Base-by-base conservation (phyloP, 2,113 vertebrate genomes). In the Ameiurus melas region DNA sequence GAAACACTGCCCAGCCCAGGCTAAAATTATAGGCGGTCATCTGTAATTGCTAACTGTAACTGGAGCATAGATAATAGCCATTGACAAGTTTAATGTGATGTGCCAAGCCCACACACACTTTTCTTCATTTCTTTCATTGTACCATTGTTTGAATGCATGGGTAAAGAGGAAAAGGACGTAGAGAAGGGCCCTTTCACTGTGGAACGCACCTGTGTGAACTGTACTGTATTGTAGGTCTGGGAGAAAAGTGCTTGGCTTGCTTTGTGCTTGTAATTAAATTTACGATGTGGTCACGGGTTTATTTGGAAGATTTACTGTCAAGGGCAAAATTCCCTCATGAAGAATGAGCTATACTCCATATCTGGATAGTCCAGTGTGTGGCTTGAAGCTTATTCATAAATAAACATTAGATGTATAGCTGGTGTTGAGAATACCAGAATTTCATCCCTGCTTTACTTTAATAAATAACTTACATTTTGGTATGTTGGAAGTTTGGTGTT, bases 121-220 rank as follows among this genome's bases (percentile, higher is more conserved):
- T 51, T 43, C 82, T 47, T 51, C 2, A 4, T 51, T 30, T 84
- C 62, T n/a, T 68, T 68, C 30, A 12, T 14, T 30, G 64, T 84
- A 51, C 27, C 27, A 68, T 84, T 68, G 83, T 68, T 68, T 12
- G 16, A 84, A 84, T 10, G 17, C 27, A 51, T 1, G 27, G n/a
- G 2, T 2, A 84, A 68, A 84, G 43, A 30, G 30, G n/a, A 70
- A 71, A 57, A 87, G 47, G 17, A 53, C 3, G 0, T 80, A 33
- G 19, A 16, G 51, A 53, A 70, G 47, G 57, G 12, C 30, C 2
- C 87, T 92, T 91, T 92, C 90, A 89, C 86, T 92, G n/a, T 71
- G 87, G 51, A 79, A 79, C 62, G 60, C 71, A 90, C 71, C 84
- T 86, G 86, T 58, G 60, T 84, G 78, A 60, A 77, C 22, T 39